Base-by-base conservation (phyloP, 2,113 vertebrate species). In the Cephalophus harveyi region DNA sequence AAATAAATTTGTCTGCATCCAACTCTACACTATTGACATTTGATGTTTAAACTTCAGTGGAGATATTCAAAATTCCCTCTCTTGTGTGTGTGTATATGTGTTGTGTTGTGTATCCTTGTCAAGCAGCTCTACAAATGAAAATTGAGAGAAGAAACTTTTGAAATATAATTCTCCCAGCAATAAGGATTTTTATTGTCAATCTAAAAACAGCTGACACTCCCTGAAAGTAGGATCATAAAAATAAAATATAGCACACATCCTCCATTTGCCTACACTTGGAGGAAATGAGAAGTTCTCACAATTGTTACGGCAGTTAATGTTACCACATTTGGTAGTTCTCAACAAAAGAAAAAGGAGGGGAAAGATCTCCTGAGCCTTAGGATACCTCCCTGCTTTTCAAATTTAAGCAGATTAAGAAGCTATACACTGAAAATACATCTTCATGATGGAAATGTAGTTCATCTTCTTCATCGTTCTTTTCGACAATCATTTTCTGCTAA, bases 111-210 rank as follows among this genome's bases (percentile, higher is more conserved):
- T 36, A 36, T 55, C 33, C 12, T 83, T 55, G 17, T 55, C 59
- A 91, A 96, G 92, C 7, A 92, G 33, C 52, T 97, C 59, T 57
- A 94, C 59, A 95, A 92, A 93, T 21, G 40, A 96, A 97, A 98
- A 74, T 50, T 96, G 74, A 92, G 16, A 79, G 62, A 82, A 98
- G 88, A 97, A 98, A 96, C 74, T 97, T 98, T 74, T 43, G 52
- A 96, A 98, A 98, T 96, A 89, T 95, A 94, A 97, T 98, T 98
- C 81, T 96, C 93, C 82, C 82, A 98, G 97, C 93, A 97, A 96
- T 96, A 96, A 98, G 94, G 83, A 97, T 96, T 98, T 98, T 98
- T 98, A 98, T 97, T 98, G 82, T 97, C 98, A 97, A 94, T 98
- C 95, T 97, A 97, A 98, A 98, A 99, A 89, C 94, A 98, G 96